phyloP scores from a whole-genome alignment of 1,140 invertebrate species.

The Leptoteleia sp. region DNA sequence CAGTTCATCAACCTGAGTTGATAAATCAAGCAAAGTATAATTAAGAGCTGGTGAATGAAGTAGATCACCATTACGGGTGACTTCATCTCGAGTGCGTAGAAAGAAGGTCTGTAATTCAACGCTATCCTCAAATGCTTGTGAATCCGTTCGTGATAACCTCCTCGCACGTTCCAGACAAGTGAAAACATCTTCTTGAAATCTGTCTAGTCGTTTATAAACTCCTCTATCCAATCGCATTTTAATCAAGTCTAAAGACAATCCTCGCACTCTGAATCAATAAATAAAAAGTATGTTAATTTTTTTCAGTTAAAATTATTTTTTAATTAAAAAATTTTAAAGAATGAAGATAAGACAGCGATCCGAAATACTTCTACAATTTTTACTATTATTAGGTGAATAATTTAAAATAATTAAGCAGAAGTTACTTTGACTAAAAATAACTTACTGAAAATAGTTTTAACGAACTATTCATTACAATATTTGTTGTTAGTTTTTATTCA shows the following conservation, averaged over 20 bases:
- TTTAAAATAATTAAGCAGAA: no score
- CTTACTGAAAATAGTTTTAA: no score
- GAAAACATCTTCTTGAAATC: conserved; percentile 98
- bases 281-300: no score
- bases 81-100: conserved; percentile 88
- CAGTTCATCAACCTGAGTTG: conserved; percentile 87
- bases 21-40: conserved; percentile 88
- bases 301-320: no score
- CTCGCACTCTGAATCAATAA: conserved; percentile 83
- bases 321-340: no score
- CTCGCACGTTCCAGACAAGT: conserved; percentile 95
- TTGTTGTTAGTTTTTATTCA: no score
- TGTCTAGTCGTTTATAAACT: conserved; percentile 94
- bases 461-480: no score
- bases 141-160: conserved; percentile 92
- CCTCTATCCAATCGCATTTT: conserved; percentile 92
- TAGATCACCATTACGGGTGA: conserved; percentile 89
- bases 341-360: no score
- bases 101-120: conserved; percentile 96
- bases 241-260: conserved; percentile 91
- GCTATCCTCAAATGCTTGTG: conserved; percentile 96
- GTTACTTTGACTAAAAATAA: no score
- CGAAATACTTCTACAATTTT: no score
- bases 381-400: no score
- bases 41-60: conserved; percentile 93